Conservation (phyloP, 1,140 invertebrate species). For the Solenopsis fugax region DNA sequence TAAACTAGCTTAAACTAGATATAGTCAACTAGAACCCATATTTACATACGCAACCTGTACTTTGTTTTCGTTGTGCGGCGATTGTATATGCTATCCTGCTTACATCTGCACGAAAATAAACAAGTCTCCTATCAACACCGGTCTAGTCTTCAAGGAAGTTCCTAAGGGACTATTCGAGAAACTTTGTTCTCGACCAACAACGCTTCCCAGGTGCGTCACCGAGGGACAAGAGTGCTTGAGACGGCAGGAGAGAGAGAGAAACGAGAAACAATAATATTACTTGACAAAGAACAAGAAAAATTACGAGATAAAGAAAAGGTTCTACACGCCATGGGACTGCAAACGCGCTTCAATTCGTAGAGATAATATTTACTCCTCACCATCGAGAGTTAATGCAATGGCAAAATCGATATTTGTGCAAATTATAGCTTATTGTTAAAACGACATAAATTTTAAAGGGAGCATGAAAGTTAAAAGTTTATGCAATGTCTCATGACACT, state of each 20-base stretch:
- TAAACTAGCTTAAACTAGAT: constrained; percentile 4
- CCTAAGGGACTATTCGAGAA: constrained; percentile 40
- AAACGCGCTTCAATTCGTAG: constrained; percentile 21
- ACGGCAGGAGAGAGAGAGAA: neutral
- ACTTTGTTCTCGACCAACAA: constrained; percentile 60
- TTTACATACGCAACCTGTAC: constrained; percentile 16
- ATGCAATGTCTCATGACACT: neutral
- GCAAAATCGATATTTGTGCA: constrained; percentile 22
- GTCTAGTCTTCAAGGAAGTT: constrained; percentile 27
- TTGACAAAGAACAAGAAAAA: constrained; percentile 49
- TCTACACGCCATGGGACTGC: neutral
- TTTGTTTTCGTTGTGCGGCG: constrained; percentile 40
- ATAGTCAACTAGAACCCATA: constrained; percentile 9
- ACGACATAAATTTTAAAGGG: neutral
- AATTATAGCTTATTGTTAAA: constrained; percentile 28
- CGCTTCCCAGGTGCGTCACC: constrained; percentile 35
- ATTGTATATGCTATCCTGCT: neutral
- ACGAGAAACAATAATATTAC: constrained; percentile 46
- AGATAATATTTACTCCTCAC: constrained; percentile 36
- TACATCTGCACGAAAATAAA: constrained; percentile 64
- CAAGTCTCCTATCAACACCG: constrained; percentile 54
- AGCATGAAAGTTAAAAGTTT: constrained; percentile 2
- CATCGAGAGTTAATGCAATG: constrained; percentile 20
- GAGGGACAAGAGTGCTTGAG: constrained; percentile 3
- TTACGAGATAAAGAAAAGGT: constrained; percentile 39